A percentile compares a stretch with the other conserved stretches of the same genome.
phyloP scores from a whole-genome alignment of 2,797 vertebrate species.

The Xerus rutilus region DNA sequence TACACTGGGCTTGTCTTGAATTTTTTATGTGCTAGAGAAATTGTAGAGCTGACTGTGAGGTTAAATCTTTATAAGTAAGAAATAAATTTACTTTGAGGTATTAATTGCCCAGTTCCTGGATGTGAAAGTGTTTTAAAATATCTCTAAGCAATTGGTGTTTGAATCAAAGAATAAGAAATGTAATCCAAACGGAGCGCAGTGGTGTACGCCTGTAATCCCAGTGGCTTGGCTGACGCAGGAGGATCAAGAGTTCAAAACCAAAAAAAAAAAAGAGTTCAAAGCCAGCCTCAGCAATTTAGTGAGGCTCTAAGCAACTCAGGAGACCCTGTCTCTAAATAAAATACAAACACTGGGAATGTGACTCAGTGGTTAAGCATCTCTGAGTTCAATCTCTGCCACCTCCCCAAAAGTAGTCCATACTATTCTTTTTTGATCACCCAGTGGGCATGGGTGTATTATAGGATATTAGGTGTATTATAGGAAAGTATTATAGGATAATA shows the following conservation, averaged over 20 bases:
- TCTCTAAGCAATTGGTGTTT: slow-evolving; percentile 43
- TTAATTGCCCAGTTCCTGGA: slow-evolving; percentile 41
- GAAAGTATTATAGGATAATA: too few species aligned
- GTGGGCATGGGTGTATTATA: not conserved
- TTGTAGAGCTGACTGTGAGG: slow-evolving; percentile 16
- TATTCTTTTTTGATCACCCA: slow-evolving; percentile 19
- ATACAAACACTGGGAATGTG: too few species aligned
- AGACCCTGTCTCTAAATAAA: too few species aligned
- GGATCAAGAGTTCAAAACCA: too few species aligned
- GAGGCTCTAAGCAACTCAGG: too few species aligned
- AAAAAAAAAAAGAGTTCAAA: too few species aligned
- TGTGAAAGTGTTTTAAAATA: not conserved
- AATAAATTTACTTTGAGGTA: slow-evolving; percentile 35
- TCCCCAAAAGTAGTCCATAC: not conserved
- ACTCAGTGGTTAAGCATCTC: too few species aligned
- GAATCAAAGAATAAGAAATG: slow-evolving; percentile 50
- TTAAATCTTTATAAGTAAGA: slow-evolving; percentile 48
- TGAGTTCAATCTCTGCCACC: too few species aligned
- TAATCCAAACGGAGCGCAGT: not conserved
- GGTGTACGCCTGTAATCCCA: too few species aligned
- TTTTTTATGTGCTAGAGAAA: not conserved
- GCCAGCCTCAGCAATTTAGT: too few species aligned
- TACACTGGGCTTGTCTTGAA: not conserved
- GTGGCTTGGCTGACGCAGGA: too few species aligned
- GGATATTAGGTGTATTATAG: too few species aligned